Base-by-base conservation (phyloP, 2,888 invertebrate genomes). In the Peribatodes rhomboidaria region DNA sequence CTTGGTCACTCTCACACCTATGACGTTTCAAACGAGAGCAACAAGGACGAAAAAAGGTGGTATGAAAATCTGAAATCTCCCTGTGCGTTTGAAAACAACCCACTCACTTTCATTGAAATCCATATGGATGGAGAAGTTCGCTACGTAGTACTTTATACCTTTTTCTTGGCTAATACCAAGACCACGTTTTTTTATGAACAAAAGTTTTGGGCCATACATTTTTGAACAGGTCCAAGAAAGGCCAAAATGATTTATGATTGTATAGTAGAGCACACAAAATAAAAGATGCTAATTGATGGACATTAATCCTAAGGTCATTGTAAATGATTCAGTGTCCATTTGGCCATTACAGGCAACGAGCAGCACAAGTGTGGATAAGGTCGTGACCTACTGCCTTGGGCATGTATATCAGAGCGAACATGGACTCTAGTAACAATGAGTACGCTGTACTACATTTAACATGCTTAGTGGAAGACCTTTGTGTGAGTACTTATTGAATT, bases 231-330 rank as follows among this genome's bases (percentile, higher is more conserved):
- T 41, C 35, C 42, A 41, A 42, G 18, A 55, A 41, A 16, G 22
- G 16, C 33, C 31, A 16, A 39, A 53, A 39, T 44, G 39, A 44
- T 54, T 13, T n/a, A 54, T 54, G 31, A 47, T 47, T 54, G 47
- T 18, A 33, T 54, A 31, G 60, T 46, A 46, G 37, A 53, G 60
- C 46, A 31, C 53, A 14, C 44, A 35, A 62, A 56, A 50, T 63
- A 63, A 63, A 57, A 59, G 59, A 59, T 64, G 59, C 59, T 64
- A 64, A 64, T 64, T 64, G 59, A 44, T 55, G 64, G 49, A 42
- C 55, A 64, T 64, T 64, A 59, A 64, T 64, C 54, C 59, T 59
- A 59, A 64, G 64, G 64, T 50, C 64, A 55, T 59, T 54, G 39
- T 62, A 42, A 59, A 58, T 63, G 63, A 53, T 63, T 58, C 57